Evolutionary conservation across 2,113 vertebrate genomes (phyloP).

Genomic region (Dipodomys merriami): DNA sequence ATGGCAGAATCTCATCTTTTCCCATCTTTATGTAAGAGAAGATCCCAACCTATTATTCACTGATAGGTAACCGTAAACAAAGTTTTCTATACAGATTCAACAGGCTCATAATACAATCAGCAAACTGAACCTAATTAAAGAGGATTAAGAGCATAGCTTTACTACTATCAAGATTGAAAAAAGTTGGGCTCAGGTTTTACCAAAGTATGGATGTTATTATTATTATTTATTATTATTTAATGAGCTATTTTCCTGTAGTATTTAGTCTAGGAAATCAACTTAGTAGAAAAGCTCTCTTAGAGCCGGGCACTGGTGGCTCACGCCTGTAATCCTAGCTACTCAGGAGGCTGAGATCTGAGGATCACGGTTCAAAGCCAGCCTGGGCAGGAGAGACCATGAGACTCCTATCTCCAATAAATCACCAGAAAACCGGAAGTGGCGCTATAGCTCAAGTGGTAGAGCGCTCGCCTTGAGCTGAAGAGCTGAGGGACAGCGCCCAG

Average conservation of each 20-base stretch:
- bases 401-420: too few species aligned
- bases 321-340: too few species aligned
- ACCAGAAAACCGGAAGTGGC: too few species aligned
- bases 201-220: background rate
- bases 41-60: accelerated
- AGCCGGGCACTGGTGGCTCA: too few species aligned
- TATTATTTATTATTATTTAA: background rate
- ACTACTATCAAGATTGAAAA: background rate
- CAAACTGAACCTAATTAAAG: background rate
- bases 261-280: background rate
- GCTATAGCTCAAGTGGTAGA: too few species aligned
- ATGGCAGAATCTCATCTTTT: background rate
- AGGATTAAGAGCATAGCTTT: background rate
- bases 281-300: background rate
- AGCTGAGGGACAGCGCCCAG: too few species aligned
- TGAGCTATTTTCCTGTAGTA: background rate
- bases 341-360: too few species aligned
- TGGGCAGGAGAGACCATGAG: too few species aligned
- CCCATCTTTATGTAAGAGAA: background rate
- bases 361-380: too few species aligned
- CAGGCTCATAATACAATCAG: background rate
- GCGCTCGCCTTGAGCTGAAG: too few species aligned
- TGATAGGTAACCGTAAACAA: background rate
- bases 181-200: background rate
- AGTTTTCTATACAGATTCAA: background rate